phyloP scores from a whole-genome alignment of 2,888 invertebrate genomes.

The Desoria tigrina region DNA sequence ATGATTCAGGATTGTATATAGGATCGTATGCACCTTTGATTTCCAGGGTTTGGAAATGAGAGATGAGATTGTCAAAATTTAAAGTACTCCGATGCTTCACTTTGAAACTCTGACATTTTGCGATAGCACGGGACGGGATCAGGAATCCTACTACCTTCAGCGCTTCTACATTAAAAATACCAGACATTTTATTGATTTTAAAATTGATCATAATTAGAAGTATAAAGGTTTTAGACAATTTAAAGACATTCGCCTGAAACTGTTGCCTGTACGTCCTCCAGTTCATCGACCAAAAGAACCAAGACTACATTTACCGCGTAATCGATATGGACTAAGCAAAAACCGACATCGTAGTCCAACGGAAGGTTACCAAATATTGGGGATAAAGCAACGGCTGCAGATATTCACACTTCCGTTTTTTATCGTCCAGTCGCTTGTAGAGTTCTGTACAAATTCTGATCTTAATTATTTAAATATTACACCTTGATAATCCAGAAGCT shows the following conservation, averaged over 20 bases:
- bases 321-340: slow-evolving; percentile 65
- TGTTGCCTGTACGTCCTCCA: slow-evolving; percentile 65
- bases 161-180: slow-evolving; percentile 28
- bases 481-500: too few species aligned
- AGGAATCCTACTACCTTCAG: slow-evolving; percentile 32
- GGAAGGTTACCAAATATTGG: slow-evolving; percentile 62
- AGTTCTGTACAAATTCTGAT: too few species aligned
- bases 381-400: slow-evolving; percentile 65
- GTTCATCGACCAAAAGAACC: slow-evolving; percentile 81
- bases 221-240: background rate
- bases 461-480: too few species aligned
- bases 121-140: slow-evolving; percentile 18
- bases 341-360: slow-evolving; percentile 62
- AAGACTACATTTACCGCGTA: slow-evolving; percentile 72
- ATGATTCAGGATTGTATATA: too few species aligned
- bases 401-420: slow-evolving; percentile 69
- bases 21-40: too few species aligned
- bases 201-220: slow-evolving; percentile 10
- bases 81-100: slow-evolving; percentile 41
- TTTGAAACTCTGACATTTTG: slow-evolving; percentile 41
- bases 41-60: background rate
- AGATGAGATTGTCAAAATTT: slow-evolving; percentile 33
- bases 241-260: slow-evolving; percentile 63
- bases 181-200: background rate
- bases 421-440: slow-evolving; percentile 76